Evolutionary conservation across 1,140 invertebrate species (phyloP), one percentile per base, ranked within the genome.

Genomic region (Dendrolimus kikuchii): DNA sequence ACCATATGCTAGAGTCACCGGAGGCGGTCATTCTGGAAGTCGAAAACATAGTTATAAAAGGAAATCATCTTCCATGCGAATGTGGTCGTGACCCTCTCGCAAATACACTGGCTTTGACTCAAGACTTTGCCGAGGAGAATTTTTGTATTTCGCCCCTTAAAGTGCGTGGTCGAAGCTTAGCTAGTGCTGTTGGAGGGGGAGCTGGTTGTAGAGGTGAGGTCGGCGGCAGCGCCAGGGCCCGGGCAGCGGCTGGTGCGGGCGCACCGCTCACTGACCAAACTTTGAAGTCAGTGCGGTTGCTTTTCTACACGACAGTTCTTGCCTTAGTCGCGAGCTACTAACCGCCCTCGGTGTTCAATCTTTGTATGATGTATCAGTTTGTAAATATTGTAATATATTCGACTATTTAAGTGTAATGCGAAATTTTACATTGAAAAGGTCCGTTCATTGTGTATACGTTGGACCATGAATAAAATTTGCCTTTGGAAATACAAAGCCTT

Each of bases 21-120:
- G 90, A 92, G 50, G 87, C 89, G 2, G 90, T 95, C 40, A 87
- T 91, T 6, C 81, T 92, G 5, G 89, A 93, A 56, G 92, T 95
- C 5, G 90, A 91, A 46, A 89, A 90, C 40, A 70, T 95, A 38
- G 91, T 90, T 62, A 90, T 94, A 48, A 82, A 90, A 5, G 89
- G 91, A 5, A 96, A 96, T 76, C 94, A 95, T 69, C 93, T 95
- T 68, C 94, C 94, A 0, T 96, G 94, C 71, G 94, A 95, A 75
- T 96, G 94, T 62, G 93, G 93, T 57, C 92, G 94, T 62, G 91
- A 92, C 41, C 89, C 95, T 6, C 81, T 95, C 7, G 90, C 92
- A 37, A 93, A 93, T 48, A 92, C 93, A 7, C 87, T 95, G 49
- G 92, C 91, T 5, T 90, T 94, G 65, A 91, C 90, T 2, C 89